A percentile compares a stretch with the other conserved stretches of the same genome.
Evolutionary conservation across 2,888 invertebrate genomes (phyloP).

Genomic region (Archips crataeganus): DNA sequence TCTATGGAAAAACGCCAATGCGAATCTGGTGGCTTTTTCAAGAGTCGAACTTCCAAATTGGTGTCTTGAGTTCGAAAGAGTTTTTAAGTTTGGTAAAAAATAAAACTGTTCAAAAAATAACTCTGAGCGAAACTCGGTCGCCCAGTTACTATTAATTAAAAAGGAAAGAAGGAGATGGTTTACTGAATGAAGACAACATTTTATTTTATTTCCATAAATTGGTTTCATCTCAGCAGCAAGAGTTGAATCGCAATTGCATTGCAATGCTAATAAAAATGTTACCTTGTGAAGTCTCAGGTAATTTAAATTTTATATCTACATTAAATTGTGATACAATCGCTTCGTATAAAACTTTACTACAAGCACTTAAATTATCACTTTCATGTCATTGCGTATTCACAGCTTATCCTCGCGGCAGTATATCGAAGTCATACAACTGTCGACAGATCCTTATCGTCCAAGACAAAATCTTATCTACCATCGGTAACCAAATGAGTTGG

Average conservation of each 20-base stretch:
- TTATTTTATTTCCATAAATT: no score
- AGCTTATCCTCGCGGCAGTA: slow-evolving; percentile 10
- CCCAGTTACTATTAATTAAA: no score
- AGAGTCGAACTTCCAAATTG: no score
- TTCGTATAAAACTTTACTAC: neutral
- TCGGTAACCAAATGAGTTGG: slow-evolving; percentile 37
- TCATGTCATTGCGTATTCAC: slow-evolving; percentile 26
- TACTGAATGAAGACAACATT: no score
- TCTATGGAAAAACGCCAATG: no score
- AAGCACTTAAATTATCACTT: slow-evolving; percentile 10
- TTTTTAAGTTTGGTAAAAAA: no score
- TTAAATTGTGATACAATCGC: neutral
- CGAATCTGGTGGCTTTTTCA: no score
- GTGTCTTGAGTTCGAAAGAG: no score
- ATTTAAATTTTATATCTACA: neutral
- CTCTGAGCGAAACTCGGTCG: no score
- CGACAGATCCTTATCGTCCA: slow-evolving; percentile 34
- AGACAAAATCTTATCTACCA: slow-evolving; percentile 40
- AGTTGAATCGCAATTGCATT: neutral
- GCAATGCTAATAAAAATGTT: neutral
- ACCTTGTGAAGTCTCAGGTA: neutral
- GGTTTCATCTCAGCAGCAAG: no score
- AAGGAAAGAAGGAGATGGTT: no score
- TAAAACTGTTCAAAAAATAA: no score
- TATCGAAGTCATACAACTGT: slow-evolving; percentile 31